Base-by-base conservation (phyloP, 2,113 vertebrate genomes). In the Silurus asotus region DNA sequence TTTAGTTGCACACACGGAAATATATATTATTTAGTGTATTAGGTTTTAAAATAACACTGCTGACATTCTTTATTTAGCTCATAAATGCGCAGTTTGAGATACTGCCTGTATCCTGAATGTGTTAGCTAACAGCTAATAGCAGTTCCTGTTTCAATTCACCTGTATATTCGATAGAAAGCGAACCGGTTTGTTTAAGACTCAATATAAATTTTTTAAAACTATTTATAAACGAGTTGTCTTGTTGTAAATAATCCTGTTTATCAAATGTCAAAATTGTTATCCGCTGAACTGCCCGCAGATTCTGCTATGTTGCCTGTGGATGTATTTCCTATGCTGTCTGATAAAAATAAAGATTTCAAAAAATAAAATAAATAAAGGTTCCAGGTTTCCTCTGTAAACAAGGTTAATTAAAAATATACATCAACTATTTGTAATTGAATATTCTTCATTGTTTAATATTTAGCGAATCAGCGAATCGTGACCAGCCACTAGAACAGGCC, bases 91-190 rank as follows among this genome's bases (percentile, higher is more conserved):
- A 9, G 61, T 65, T 65, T 82, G 81, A 4, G n/a, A 20, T 15
- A 45, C 53, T 84, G 56, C 53, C 4, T 59, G 45, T 11, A 10
- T 58, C 19, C 6, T 56, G 62, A 5, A 69, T 8, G 58, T 59
- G 82, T 7, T 11, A 3, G 81, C 81, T 77, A 77, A 62, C 83
- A 83, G 81, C 81, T 56, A 37, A 37, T 37, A 70, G 53, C 64
- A 7, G 25, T 45, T 70, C 65, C 81, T 56, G 64, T 72, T n/a
- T 17, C n/a, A 82, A 75, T 84, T 72, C 49, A 62, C 72, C 49
- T 80, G 56, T 7, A 3, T n/a, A 15, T 62, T 8, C 49, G 11
- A 83, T 14, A 72, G 51, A 67, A 37, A 74, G 37, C 25, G 20
- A 15, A 3, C 0, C 25, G 9, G 3, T 61, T 58, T 2, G 6